Conservation (phyloP, 2,888 invertebrate species). For the Ectobius pallidus region DNA sequence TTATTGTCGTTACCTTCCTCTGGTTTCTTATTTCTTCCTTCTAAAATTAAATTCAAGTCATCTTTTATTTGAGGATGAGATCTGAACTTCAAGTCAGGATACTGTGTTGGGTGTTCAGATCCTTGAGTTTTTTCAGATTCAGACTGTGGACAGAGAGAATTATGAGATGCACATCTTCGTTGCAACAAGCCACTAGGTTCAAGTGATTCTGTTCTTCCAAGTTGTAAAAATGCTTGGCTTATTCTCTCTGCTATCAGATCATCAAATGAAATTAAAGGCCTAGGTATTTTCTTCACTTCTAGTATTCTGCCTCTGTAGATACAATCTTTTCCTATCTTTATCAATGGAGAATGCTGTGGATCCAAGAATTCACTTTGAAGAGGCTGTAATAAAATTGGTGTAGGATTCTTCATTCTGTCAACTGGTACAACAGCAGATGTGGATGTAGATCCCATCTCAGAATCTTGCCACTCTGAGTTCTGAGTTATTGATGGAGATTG, state of each 20-base stretch:
- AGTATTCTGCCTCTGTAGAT: background rate
- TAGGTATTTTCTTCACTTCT: background rate
- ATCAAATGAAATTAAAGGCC: conserved; percentile 13
- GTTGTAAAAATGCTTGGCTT: background rate
- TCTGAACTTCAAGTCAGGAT: background rate
- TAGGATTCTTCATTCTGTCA: no score
- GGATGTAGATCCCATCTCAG: no score
- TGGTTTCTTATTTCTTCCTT: background rate
- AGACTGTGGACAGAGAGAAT: background rate
- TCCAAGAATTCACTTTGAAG: no score
- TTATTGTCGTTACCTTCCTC: no score
- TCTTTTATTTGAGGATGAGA: background rate
- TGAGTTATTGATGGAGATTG: no score
- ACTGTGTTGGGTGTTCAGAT: no score
- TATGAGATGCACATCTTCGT: background rate
- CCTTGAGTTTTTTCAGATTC: no score
- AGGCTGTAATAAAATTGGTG: no score
- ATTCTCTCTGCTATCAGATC: conserved; percentile 7
- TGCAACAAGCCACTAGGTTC: background rate
- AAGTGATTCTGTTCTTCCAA: background rate
- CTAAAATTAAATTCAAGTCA: background rate
- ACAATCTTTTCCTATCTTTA: background rate
- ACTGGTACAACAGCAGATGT: no score
- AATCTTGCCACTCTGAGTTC: no score
- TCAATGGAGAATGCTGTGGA: background rate